Conservation (phyloP, 2,888 invertebrate genomes). For the Caenorhabditis sp. region DNA sequence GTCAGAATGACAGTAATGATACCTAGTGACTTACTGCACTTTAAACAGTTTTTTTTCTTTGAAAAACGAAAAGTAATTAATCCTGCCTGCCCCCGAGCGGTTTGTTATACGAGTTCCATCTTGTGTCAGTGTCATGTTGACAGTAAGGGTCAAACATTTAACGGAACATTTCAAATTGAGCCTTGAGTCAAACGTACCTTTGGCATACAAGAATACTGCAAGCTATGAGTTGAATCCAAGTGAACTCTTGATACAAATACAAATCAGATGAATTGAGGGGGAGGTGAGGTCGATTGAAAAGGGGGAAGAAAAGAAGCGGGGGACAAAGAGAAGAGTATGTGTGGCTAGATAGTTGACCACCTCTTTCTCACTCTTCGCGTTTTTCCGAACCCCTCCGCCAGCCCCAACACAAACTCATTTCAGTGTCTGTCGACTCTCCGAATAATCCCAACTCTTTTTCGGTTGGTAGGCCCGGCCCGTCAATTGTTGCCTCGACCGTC, state of each 20-base stretch:
- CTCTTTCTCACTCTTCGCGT: constrained; percentile 59
- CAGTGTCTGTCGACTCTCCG: constrained; percentile 56
- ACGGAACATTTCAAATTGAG: too few relatives aligned
- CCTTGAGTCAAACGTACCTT: too few relatives aligned
- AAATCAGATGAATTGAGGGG: background rate
- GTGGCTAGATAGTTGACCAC: constrained; percentile 56
- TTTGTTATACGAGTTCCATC: constrained; percentile 52
- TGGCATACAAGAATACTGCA: constrained; percentile 39
- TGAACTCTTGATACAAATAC: background rate
- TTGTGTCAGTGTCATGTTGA: constrained; percentile 45
- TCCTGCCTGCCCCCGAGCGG: constrained; percentile 27
- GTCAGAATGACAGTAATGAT: constrained; percentile 17
- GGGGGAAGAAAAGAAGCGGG: background rate
- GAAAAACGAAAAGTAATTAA: constrained; percentile 14
- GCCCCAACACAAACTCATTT: constrained; percentile 48
- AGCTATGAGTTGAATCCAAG: background rate
- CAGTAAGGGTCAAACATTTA: constrained; percentile 46
- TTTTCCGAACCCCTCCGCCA: constrained; percentile 39
- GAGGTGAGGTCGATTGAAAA: background rate
- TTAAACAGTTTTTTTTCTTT: constrained; percentile 35
- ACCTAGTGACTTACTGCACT: background rate
- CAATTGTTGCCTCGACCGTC: constrained; percentile 48
- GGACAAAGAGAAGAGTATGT: constrained; percentile 10
- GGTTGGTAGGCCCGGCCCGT: background rate
- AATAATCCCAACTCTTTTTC: constrained; percentile 38